Evolutionary conservation across 2,797 vertebrate species (phyloP).

Genomic region (Galago senegalensis): DNA sequence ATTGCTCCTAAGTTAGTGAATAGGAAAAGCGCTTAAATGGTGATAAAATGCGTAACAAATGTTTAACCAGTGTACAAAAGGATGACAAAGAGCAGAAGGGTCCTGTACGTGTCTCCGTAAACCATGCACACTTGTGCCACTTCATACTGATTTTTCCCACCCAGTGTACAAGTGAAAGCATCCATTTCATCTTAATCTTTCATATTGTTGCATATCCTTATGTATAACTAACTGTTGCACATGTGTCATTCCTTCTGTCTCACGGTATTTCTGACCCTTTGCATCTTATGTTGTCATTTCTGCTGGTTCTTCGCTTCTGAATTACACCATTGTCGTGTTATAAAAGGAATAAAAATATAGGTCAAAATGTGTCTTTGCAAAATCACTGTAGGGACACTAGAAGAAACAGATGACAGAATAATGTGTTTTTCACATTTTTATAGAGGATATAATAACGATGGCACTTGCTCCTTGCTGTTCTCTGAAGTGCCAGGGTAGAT

Average conservation of each 20-base stretch:
- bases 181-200: constrained; percentile 40
- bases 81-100: constrained; percentile 3
- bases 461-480: not conserved
- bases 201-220: not conserved
- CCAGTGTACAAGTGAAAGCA: not conserved
- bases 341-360: constrained; percentile 68
- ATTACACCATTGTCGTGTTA: constrained; percentile 58
- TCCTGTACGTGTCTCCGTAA: not conserved
- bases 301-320: constrained; percentile 52
- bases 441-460: not conserved
- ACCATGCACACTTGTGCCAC: not conserved
- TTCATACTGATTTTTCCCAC: not conserved
- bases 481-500: not conserved
- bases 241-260: constrained; percentile 55
- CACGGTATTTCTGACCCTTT: constrained; percentile 66
- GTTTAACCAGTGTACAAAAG: constrained; percentile 20
- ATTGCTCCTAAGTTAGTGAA: constrained; percentile 76
- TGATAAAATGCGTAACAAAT: constrained; percentile 67
- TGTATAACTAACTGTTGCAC: constrained; percentile 18
- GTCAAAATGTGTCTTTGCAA: constrained; percentile 42
- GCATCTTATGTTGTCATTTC: constrained; percentile 59
- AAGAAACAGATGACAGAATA: constrained; percentile 58
- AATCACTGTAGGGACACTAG: not conserved
- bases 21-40: constrained; percentile 63
- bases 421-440: not conserved